Evolutionary conservation across 64 coral and sea anemone genomes (phyloP).

Genomic region (Montipora efflorescens): DNA sequence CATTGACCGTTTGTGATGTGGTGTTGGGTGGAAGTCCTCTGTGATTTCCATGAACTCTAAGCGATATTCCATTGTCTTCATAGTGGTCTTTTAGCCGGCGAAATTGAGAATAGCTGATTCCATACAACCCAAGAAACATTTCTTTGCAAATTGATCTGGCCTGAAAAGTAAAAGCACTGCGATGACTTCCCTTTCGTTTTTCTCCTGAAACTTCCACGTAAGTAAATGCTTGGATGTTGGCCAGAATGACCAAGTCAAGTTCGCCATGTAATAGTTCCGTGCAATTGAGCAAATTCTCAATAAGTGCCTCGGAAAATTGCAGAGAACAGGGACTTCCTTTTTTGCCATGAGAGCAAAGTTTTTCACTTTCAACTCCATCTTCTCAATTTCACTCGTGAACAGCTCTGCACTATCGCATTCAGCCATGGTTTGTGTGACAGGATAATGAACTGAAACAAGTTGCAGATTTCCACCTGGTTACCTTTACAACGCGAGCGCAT

Average conservation of each 20-base stretch:
- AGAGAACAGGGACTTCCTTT: constrained; percentile 5
- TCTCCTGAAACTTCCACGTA: background rate
- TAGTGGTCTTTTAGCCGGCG: background rate
- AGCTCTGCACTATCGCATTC: no score
- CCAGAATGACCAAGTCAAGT: constrained; percentile 48
- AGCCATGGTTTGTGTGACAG: no score
- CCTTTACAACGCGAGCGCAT: no score
- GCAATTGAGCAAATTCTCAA: constrained; percentile 30
- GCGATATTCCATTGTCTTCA: background rate
- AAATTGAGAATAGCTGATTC: background rate
- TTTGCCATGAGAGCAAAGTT: background rate
- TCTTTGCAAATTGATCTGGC: background rate
- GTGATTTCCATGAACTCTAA: background rate
- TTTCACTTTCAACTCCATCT: background rate
- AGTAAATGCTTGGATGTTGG: constrained; percentile 51
- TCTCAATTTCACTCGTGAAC: background rate
- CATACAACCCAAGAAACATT: background rate
- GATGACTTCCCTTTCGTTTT: no score
- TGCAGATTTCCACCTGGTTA: no score
- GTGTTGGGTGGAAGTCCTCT: background rate
- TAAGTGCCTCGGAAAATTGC: constrained; percentile 13
- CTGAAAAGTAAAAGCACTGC: no score
- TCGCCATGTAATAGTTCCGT: constrained; percentile 24
- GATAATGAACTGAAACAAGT: no score
- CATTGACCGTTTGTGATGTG: background rate